A percentile compares a stretch with the other conserved stretches of the same genome.
These are phyloP conservation scores for Malurus leucopterus DNA, from an alignment of 2,797 vertebrate genomes.

Conservation along the genomic window DNA sequence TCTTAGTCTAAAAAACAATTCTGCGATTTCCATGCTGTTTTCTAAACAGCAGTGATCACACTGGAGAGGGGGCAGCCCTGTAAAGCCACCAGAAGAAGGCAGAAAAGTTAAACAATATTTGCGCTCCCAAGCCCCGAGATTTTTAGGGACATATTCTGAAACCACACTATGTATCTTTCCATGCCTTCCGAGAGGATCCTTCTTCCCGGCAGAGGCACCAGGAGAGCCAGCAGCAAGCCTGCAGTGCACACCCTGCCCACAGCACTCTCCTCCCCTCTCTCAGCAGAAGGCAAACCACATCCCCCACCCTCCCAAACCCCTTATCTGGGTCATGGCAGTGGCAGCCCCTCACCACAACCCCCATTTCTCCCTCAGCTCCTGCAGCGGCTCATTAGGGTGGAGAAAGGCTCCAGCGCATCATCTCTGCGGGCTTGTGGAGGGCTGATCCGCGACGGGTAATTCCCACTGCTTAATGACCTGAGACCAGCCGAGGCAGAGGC, in stretches of 20 bases:
- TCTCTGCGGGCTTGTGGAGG: not conserved
- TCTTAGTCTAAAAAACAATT: not conserved
- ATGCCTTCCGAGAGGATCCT: not conserved
- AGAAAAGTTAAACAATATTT: not conserved
- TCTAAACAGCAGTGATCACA: not conserved
- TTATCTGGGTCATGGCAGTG: constrained; percentile 36
- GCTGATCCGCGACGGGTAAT: constrained; percentile 41
- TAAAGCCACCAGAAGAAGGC: not conserved
- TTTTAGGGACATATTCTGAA: not conserved
- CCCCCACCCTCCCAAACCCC: not conserved
- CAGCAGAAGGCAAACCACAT: not conserved
- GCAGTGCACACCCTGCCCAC: not conserved
- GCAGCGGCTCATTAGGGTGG: constrained; percentile 31
- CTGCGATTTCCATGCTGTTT: not conserved
- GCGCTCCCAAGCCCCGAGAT: not conserved
- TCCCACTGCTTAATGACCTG: constrained; percentile 61
- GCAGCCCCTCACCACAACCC: not conserved
- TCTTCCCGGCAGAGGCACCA: fast-evolving
- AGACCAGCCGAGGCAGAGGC: not conserved
- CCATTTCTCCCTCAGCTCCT: constrained; percentile 1
- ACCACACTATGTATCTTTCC: not conserved
- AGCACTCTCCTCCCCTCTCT: not conserved
- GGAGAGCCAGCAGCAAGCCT: not conserved
- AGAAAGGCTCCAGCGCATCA: not conserved
- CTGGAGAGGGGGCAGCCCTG: fast-evolving